A percentile compares a stretch with the other conserved stretches of the same genome.
Conservation (phyloP, 2,797 vertebrate species). For the Melopsittacus undulatus region DNA sequence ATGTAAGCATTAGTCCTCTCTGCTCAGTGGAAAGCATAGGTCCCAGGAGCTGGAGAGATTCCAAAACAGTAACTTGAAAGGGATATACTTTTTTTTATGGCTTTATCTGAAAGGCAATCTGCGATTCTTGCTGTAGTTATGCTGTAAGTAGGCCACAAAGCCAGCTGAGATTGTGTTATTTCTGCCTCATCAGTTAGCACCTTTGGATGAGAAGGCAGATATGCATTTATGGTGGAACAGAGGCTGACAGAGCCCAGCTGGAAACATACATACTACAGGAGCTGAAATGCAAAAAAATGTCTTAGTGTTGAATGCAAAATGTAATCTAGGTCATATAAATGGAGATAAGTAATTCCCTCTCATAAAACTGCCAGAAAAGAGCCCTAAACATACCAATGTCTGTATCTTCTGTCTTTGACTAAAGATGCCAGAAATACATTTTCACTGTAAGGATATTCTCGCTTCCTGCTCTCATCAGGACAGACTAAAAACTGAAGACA, state of each 20-base stretch:
- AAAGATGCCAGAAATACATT: background rate
- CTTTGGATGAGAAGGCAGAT: constrained; percentile 68
- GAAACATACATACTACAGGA: constrained; percentile 49
- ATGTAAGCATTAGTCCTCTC: background rate
- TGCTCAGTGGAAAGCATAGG: background rate
- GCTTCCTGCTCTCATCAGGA: background rate
- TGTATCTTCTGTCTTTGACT: background rate
- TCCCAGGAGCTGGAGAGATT: background rate
- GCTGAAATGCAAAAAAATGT: constrained; percentile 59
- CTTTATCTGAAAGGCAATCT: constrained; percentile 7
- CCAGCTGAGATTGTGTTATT: constrained; percentile 64
- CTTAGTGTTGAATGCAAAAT: constrained; percentile 68
- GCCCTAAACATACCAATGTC: background rate
- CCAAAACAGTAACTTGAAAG: constrained; percentile 12
- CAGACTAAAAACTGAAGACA: background rate
- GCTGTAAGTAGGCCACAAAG: constrained; percentile 68
- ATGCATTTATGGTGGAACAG: constrained; percentile 76
- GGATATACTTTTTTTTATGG: background rate
- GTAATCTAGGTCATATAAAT: constrained; percentile 75
- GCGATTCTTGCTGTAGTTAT: background rate
- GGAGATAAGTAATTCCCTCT: constrained; percentile 29
- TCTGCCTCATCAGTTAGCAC: constrained; percentile 60
- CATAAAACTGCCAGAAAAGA: background rate
- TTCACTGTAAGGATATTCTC: background rate
- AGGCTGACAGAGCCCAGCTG: constrained; percentile 60